Conservation (phyloP, 2,888 invertebrate species). For the Troglohyphantes excavatus region DNA sequence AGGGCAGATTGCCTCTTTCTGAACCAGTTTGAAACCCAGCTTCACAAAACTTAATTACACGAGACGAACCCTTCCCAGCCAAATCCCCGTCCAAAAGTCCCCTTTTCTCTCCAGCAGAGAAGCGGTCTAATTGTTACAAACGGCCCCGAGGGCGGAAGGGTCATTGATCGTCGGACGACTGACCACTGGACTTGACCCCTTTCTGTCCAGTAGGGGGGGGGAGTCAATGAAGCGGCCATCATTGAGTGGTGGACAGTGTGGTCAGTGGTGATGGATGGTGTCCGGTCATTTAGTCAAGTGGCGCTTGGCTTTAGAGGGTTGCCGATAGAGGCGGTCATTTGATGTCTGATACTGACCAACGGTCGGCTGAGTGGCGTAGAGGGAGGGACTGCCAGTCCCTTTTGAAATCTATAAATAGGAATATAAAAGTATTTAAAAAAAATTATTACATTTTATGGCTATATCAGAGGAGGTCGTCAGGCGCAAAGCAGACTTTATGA, state of each 20-base stretch:
- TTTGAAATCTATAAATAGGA: no score
- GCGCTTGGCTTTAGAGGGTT: no score
- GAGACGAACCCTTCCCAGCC: not conserved
- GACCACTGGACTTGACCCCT: constrained; percentile 41
- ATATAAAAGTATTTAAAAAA: no score
- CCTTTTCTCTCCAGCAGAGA: not conserved
- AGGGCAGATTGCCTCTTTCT: no score
- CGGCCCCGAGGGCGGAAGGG: constrained; percentile 33
- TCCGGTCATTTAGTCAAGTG: constrained; percentile 24
- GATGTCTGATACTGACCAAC: no score
- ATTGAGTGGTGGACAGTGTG: constrained; percentile 35
- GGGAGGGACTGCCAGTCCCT: no score
- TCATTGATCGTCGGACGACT: constrained; percentile 60
- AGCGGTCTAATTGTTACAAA: constrained; percentile 76
- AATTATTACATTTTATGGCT: no score
- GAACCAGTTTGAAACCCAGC: no score
- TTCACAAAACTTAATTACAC: not conserved
- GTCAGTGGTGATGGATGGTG: constrained; percentile 20
- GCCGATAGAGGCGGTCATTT: no score
- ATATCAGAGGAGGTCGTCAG: no score
- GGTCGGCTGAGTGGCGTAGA: no score
- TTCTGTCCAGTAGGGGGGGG: not conserved
- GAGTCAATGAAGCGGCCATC: constrained; percentile 12
- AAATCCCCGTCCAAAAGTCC: not conserved
- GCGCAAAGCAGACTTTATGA: no score